A percentile compares a stretch with the other conserved stretches of the same genome.
Evolutionary conservation across 2,113 vertebrate species (phyloP).

Genomic region (Ifrita kowaldi): DNA sequence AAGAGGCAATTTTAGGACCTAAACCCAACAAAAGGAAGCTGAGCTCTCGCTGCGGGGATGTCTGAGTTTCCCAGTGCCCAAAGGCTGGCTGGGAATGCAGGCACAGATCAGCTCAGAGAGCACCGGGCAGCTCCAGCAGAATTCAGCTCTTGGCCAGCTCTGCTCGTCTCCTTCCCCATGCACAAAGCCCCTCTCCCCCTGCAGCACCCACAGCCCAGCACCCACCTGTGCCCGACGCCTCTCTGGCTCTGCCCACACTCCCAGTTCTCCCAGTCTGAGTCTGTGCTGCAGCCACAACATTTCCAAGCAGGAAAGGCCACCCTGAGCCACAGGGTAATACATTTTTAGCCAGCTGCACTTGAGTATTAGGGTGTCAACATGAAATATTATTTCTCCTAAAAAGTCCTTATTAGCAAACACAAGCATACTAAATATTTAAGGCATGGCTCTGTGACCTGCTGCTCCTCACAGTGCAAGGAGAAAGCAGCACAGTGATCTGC

Average conservation of each 20-base stretch:
- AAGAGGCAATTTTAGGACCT: not conserved
- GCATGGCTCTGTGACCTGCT: not conserved
- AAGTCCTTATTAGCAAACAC: not conserved
- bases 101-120: not conserved
- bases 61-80: not conserved
- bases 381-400: not conserved
- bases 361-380: accelerated
- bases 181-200: not conserved
- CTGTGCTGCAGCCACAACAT: not conserved
- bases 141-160: not conserved
- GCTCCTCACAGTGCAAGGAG: not conserved
- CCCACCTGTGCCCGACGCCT: not conserved
- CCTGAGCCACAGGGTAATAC: accelerated
- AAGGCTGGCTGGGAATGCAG: not conserved
- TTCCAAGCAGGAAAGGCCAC: not conserved
- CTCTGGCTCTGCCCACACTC: not conserved
- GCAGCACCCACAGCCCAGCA: not conserved
- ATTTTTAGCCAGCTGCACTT: not conserved
- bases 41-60: not conserved
- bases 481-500: not conserved
- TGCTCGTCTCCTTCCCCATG: not conserved
- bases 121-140: not conserved
- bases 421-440: not conserved
- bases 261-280: not conserved
- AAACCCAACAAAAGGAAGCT: not conserved